These are phyloP conservation scores for Thalassarche chlororhynchos DNA, from an alignment of 2,113 vertebrate genomes.

Conservation along the genomic window DNA sequence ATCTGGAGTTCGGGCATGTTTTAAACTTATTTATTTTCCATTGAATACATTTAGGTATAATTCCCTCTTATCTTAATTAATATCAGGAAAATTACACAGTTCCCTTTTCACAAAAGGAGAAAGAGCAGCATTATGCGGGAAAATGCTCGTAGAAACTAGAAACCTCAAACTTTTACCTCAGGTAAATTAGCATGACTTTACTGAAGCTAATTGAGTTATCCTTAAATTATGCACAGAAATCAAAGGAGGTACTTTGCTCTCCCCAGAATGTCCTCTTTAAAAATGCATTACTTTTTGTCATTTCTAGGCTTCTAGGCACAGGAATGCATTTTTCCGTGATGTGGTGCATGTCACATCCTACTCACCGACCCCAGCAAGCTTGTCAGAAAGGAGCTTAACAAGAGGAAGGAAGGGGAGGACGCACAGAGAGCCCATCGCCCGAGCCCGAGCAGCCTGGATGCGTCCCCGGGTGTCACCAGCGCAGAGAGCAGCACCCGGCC, in stretches of 20 bases:
- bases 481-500: neutral
- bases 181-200: neutral
- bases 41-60: neutral
- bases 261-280: neutral
- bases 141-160: neutral
- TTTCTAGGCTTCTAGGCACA: neutral
- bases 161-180: neutral
- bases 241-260: neutral
- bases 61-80: slow-evolving; percentile 32
- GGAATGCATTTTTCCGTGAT: rapidly evolving
- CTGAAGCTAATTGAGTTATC: neutral
- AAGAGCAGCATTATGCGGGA: neutral
- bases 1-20: neutral
- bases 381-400: neutral
- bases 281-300: neutral
- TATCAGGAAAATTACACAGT: neutral
- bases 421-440: neutral
- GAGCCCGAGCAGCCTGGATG: neutral
- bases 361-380: neutral
- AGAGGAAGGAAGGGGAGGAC: neutral
- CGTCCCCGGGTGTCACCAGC: neutral
- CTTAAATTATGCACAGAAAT: neutral
- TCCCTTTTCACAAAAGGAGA: neutral
- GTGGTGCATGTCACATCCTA: neutral
- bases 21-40: neutral